Conservation (phyloP, 2,888 invertebrate genomes). For the Tuta absoluta region DNA sequence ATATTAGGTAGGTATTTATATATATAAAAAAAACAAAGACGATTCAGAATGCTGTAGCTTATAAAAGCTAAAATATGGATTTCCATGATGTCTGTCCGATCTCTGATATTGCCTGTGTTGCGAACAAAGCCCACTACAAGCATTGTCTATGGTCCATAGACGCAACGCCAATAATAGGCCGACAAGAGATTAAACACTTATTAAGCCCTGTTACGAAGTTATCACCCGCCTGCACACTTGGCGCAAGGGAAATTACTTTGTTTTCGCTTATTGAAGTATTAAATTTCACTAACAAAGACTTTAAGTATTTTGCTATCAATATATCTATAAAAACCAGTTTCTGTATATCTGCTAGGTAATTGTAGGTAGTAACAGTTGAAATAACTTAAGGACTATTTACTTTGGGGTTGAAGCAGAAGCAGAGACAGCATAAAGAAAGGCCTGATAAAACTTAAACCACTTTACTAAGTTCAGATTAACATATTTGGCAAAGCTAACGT, state of each 20-base stretch:
- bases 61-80: too few relatives aligned
- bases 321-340: too few relatives aligned
- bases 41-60: not conserved
- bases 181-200: constrained; percentile 13
- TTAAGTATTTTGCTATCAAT: too few relatives aligned
- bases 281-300: too few relatives aligned
- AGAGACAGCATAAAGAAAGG: too few relatives aligned
- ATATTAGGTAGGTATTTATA: not conserved
- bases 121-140: not conserved
- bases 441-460: not conserved
- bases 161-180: not conserved
- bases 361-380: too few relatives aligned
- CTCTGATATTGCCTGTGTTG: not conserved
- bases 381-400: too few relatives aligned
- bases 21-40: not conserved
- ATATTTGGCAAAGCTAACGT: not conserved
- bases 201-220: not conserved
- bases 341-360: too few relatives aligned
- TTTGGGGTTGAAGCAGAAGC: too few relatives aligned
- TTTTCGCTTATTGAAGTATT: not conserved
- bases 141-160: not conserved
- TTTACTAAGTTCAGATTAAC: not conserved
- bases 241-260: constrained; percentile 3
- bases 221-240: constrained; percentile 1
- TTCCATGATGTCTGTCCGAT: not conserved